Conservation (phyloP, 2,113 vertebrate species). For the Dryoscopus gambensis region DNA sequence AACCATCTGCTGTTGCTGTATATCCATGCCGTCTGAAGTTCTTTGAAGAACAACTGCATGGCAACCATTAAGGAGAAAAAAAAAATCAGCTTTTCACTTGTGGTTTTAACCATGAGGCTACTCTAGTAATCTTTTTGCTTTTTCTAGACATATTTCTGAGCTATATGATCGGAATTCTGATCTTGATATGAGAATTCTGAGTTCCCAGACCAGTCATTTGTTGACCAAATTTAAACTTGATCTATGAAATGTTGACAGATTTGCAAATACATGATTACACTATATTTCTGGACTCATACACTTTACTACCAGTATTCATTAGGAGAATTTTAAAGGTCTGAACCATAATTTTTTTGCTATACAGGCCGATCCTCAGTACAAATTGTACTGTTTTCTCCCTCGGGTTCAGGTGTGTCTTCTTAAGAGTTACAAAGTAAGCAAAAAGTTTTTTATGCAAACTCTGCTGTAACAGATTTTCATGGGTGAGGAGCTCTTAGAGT, state of each 20-base stretch:
- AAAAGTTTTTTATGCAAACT: not conserved
- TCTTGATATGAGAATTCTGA: not conserved
- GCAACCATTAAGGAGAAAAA: not conserved
- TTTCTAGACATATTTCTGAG: not conserved
- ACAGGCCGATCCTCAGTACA: not conserved
- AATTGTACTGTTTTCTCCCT: not conserved
- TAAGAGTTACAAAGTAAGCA: slow-evolving; percentile 5
- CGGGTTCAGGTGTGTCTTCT: not conserved
- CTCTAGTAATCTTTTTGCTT: not conserved
- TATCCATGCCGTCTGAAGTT: not conserved
- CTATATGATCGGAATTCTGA: no score
- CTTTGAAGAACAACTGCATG: not conserved
- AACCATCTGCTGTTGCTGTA: not conserved
- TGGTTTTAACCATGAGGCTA: not conserved
- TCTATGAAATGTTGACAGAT: not conserved
- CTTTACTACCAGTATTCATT: not conserved
- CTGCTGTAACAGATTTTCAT: not conserved
- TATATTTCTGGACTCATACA: not conserved
- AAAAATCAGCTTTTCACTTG: not conserved
- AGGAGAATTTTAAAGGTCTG: not conserved
- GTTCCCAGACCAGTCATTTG: not conserved
- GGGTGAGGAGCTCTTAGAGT: not conserved
- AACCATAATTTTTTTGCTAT: not conserved
- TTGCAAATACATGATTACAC: not conserved
- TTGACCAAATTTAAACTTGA: not conserved